Percentiles rank a stretch among this genome's conserved stretches.
phyloP scores from a whole-genome alignment of 2,888 invertebrate species.

The Syritta pipiens region DNA sequence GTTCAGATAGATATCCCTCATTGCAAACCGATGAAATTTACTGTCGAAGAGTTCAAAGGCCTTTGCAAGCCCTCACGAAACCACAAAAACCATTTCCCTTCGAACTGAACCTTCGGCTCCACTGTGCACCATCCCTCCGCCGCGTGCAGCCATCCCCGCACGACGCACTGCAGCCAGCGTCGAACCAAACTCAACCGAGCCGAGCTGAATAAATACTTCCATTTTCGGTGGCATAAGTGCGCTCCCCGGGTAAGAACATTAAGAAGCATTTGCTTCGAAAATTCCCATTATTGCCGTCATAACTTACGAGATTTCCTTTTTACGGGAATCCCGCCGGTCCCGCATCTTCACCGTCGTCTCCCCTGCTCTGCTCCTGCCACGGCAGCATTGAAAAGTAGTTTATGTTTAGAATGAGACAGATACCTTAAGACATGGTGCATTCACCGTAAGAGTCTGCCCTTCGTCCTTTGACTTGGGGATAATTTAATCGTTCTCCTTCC shows the following conservation, averaged over 20 bases:
- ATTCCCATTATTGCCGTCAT: slow-evolving; percentile 67
- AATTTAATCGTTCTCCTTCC: slow-evolving; percentile 51
- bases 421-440: slow-evolving; percentile 38
- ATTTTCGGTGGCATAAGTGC: slow-evolving; percentile 59
- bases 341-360: slow-evolving; percentile 5
- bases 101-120: slow-evolving; percentile 9
- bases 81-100: too few relatives aligned
- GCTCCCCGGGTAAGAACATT: slow-evolving; percentile 35
- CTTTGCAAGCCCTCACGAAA: too few relatives aligned
- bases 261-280: slow-evolving; percentile 53
- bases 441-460: too few relatives aligned
- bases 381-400: slow-evolving; percentile 39
- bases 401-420: slow-evolving; percentile 32
- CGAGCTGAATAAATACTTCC: slow-evolving; percentile 57
- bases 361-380: slow-evolving; percentile 7
- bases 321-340: slow-evolving; percentile 31
- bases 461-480: slow-evolving; percentile 13
- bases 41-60: too few relatives aligned
- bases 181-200: slow-evolving; percentile 16
- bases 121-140: slow-evolving; percentile 52
- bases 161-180: neutral
- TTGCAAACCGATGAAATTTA: too few relatives aligned
- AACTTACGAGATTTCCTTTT: slow-evolving; percentile 64
- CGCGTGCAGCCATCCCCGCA: too few relatives aligned
- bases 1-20: too few relatives aligned